Percentiles rank a stretch among this genome's conserved stretches.
Conservation (phyloP, 2,888 invertebrate genomes). For the Apamea epomidion region DNA sequence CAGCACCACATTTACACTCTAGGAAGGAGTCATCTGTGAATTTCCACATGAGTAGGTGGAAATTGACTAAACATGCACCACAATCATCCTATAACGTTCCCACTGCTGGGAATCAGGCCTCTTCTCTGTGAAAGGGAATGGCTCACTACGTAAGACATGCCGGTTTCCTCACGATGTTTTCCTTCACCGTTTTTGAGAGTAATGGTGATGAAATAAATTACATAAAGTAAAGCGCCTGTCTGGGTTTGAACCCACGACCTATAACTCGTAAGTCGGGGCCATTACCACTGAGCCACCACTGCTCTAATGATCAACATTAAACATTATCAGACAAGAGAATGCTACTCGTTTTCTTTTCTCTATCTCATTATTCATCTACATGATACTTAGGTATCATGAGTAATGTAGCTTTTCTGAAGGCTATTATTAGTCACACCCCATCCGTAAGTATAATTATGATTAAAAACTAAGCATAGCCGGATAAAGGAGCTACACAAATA, state of each 20-base stretch:
- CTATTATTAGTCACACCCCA: neutral
- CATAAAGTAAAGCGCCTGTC: too few species aligned
- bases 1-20: neutral
- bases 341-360: neutral
- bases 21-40: neutral
- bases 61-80: neutral
- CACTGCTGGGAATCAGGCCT: too few species aligned
- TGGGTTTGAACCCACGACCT: too few species aligned
- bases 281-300: too few species aligned
- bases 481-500: neutral
- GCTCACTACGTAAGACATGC: too few species aligned
- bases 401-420: neutral
- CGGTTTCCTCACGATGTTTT: too few species aligned
- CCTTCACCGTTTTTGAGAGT: too few species aligned
- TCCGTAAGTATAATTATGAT: neutral
- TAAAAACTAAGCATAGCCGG: constrained; percentile 5
- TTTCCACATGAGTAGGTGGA: neutral
- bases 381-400: neutral
- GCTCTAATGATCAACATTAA: neutral
- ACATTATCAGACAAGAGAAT: neutral
- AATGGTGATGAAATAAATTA: too few species aligned
- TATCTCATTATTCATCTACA: neutral
- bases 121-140: too few species aligned
- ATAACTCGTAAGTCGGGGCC: too few species aligned
- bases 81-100: neutral